These are phyloP conservation scores for Parasteatoda tepidariorum DNA, from an alignment of 1,140 invertebrate genomes.

Conservation along the genomic window DNA sequence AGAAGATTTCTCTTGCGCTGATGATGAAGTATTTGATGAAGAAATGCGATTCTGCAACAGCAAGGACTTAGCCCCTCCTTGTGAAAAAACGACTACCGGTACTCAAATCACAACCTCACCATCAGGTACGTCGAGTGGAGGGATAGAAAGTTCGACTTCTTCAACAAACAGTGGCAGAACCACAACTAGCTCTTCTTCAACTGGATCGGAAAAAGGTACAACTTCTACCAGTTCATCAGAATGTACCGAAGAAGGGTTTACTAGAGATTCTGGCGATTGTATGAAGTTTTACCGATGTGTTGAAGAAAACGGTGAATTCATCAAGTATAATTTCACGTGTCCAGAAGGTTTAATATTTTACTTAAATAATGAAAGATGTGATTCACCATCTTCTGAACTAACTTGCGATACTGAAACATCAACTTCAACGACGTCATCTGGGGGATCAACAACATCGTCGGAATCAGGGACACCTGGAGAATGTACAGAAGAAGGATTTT, in stretches of 20 bases:
- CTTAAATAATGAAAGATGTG: conserved; percentile 63
- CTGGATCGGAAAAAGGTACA: not conserved
- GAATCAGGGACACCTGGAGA: not conserved
- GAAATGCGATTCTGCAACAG: conserved; percentile 63
- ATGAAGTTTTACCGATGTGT: conserved; percentile 73
- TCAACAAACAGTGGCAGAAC: not conserved
- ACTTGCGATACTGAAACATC: conserved; percentile 21
- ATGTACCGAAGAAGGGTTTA: conserved; percentile 75
- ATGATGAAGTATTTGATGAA: conserved; percentile 69
- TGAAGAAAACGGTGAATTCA: conserved; percentile 67
- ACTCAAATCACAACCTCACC: conserved; percentile 45
- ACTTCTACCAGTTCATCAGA: conserved; percentile 23
- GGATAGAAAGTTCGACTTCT: not conserved
- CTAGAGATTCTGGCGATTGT: conserved; percentile 75
- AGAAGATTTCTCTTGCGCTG: conserved; percentile 72
- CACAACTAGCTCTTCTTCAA: not conserved
- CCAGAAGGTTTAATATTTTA: conserved; percentile 66
- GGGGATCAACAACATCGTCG: not conserved
- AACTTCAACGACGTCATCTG: not conserved
- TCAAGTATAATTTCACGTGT: conserved; percentile 57
- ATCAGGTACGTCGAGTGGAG: conserved; percentile 43
- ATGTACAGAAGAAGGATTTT: conserved; percentile 69
- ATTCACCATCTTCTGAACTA: conserved; percentile 21
- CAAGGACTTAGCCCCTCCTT: conserved; percentile 35
- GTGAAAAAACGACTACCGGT: conserved; percentile 1